Evolutionary conservation across 1,140 invertebrate species (phyloP).

Genomic region (Cyphomyrmex costatus): DNA sequence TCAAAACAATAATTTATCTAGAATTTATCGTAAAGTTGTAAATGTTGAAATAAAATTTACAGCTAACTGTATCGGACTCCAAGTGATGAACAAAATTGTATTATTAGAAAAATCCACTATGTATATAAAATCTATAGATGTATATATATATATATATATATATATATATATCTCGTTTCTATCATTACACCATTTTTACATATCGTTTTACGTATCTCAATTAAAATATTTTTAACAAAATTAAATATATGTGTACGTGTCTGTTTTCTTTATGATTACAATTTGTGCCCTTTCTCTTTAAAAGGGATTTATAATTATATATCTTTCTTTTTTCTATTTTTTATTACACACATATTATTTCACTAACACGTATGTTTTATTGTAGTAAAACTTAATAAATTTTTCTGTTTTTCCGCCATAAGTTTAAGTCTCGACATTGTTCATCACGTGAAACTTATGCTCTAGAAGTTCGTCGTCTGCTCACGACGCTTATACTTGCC

Average conservation of each 20-base stretch:
- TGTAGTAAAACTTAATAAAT: not conserved
- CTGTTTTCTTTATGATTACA: not conserved
- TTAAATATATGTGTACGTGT: not conserved
- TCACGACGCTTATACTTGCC: conserved; percentile 45
- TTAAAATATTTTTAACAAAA: conserved; percentile 30
- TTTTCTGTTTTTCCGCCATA: not conserved
- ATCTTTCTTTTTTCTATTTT: not conserved
- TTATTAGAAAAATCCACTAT: not conserved
- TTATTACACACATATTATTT: not conserved
- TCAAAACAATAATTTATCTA: conserved; percentile 17
- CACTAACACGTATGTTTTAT: not conserved
- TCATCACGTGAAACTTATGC: conserved; percentile 27
- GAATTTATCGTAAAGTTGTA: conserved; percentile 4
- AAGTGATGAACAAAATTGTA: not conserved
- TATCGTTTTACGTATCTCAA: not conserved
- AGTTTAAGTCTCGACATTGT: not conserved
- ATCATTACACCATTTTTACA: not conserved
- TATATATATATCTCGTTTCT: not conserved
- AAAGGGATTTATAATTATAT: not conserved
- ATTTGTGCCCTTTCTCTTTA: too few species aligned
- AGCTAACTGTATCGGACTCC: not conserved
- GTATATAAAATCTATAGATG: conserved; percentile 1
- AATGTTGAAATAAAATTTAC: conserved; percentile 18
- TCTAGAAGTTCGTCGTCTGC: conserved; percentile 39
- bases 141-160: not conserved